Evolutionary conservation across 2,113 vertebrate species (phyloP).

Genomic region (Indri indri): DNA sequence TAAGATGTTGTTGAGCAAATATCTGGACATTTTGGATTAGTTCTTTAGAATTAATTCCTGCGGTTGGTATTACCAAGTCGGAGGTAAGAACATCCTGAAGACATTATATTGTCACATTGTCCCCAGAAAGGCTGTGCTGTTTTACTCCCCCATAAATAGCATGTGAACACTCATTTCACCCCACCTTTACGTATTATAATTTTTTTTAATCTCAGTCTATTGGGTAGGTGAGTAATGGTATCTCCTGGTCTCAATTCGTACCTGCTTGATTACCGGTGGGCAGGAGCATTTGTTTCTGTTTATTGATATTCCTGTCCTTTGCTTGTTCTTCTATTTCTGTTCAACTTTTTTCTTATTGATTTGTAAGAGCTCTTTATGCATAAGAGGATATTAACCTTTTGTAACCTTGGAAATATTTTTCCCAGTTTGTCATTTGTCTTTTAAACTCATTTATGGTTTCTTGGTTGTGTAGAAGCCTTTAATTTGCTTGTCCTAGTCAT

Average conservation of each 20-base stretch:
- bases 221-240: slow-evolving; percentile 9
- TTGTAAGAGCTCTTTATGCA: slow-evolving; percentile 71
- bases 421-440: slow-evolving; percentile 62
- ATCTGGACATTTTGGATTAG: neutral
- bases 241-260: slow-evolving; percentile 4
- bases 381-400: slow-evolving; percentile 77
- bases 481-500: slow-evolving; percentile 33
- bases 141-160: neutral
- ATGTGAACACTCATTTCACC: neutral
- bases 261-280: slow-evolving; percentile 54
- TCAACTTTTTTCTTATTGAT: slow-evolving; percentile 72
- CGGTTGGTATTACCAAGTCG: neutral
- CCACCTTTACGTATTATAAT: neutral
- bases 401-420: slow-evolving; percentile 51
- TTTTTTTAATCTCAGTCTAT: neutral
- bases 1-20: neutral
- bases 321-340: slow-evolving; percentile 67
- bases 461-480: slow-evolving; percentile 10
- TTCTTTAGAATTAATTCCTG: neutral
- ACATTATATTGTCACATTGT: fast-evolving
- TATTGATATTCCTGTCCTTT: slow-evolving; percentile 66
- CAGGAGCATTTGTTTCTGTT: slow-evolving; percentile 52
- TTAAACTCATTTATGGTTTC: slow-evolving; percentile 49
- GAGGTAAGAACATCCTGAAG: neutral
- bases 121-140: neutral